Percentiles rank a stretch among this genome's conserved stretches.
These are phyloP conservation scores for Griposia aprilina DNA, from an alignment of 2,888 invertebrate species.

Conservation along the genomic window DNA sequence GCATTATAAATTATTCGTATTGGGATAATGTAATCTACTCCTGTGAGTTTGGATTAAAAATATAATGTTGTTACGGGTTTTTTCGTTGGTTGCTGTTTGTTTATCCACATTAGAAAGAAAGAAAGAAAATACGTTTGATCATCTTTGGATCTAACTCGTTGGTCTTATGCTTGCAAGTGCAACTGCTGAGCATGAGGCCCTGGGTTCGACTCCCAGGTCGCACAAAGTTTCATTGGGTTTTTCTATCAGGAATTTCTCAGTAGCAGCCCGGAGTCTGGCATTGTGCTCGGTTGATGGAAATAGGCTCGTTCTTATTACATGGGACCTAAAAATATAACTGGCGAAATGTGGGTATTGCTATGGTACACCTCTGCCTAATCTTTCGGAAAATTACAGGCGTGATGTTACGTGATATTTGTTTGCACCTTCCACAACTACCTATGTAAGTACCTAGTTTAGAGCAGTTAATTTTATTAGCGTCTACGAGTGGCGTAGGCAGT, in stretches of 20 bases:
- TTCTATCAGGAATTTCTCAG: neutral
- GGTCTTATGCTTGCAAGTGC: neutral
- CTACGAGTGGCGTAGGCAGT: neutral
- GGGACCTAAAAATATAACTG: neutral
- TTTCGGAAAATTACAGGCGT: neutral
- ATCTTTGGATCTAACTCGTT: neutral
- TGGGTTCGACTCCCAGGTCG: neutral
- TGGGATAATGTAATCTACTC: conserved; percentile 59
- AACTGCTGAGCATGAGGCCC: neutral
- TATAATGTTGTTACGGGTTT: conserved; percentile 5
- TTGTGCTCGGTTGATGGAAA: neutral
- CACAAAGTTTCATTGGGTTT: neutral
- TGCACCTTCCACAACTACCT: neutral
- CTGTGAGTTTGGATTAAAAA: conserved; percentile 40
- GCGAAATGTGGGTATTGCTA: neutral
- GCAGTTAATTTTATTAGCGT: neutral
- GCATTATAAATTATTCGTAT: conserved; percentile 65
- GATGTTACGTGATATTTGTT: neutral
- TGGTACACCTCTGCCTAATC: neutral
- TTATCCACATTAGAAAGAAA: neutral
- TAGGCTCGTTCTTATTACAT: neutral
- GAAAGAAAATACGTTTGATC: too few relatives aligned
- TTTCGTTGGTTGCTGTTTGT: neutral
- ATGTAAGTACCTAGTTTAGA: neutral
- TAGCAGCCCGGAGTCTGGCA: neutral